Base-by-base conservation (phyloP, 2,113 vertebrate genomes). In the Oxyruncus cristatus region DNA sequence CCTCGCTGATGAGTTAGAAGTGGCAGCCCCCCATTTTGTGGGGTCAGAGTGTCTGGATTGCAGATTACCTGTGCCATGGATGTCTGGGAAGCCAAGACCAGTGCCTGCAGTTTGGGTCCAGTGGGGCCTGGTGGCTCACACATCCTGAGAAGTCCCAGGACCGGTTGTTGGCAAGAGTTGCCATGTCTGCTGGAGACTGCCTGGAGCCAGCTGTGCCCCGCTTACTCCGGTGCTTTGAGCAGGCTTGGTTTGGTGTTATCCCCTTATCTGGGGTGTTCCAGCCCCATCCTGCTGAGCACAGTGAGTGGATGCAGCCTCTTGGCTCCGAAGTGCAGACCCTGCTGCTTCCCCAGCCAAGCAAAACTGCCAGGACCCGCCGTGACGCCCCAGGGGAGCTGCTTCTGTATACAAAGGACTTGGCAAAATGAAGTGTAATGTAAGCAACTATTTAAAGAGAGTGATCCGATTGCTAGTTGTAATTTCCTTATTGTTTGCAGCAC, bases 401-500 rank as follows among this genome's bases (percentile, higher is more conserved):
- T 83, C 88, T 47, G 2, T 59, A 24, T 62, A 42, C 82, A 88
- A 71, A 92, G 79, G 72, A 50, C 88, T 88, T 77, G 72, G 52
- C 80, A 71, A 86, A 83, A 80, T 44, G 62, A 73, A 85, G 90
- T 86, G 85, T 86, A 95, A 83, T 92, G 59, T 92, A 96, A 96
- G 95, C 82, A 88, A 32, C 75, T 71, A 26, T 88, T 94, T 92
- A 95, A 94, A 80, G 63, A 79, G 88, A 92, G 23, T 26, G 27
- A 88, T 85, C 75, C 42, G 8, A 63, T 88, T 93, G 79, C 90
- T 95, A 39, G 72, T 42, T 86, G 88, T 92, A 94, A 95, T 93
- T 95, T 92, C 92, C 85, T 90, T 52, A n/a, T 92, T 96, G 88
- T 97, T 96, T 88, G 95, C 88, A 90, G 79, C 85, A 94, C 81